Base-by-base conservation (phyloP, 1,140 invertebrate genomes). In the Cydia splendana region DNA sequence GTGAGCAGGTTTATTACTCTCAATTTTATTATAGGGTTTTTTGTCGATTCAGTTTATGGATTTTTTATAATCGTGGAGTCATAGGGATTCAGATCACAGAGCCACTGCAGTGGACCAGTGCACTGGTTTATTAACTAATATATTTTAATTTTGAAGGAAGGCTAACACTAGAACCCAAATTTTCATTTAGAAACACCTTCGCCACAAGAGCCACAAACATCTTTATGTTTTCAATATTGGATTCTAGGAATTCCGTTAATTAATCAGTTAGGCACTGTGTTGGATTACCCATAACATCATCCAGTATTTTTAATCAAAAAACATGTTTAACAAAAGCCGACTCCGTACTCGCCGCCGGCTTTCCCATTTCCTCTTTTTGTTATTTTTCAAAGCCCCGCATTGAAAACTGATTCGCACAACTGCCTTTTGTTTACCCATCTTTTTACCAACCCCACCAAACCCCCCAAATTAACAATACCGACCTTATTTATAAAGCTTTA, bases 341-440 rank as follows among this genome's bases (percentile, higher is more conserved):
- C 30, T 42, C 67, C 67, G 7, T 10, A 42, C 67, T 18, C 15
- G 34, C 38, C 9, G 15, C 15, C 67, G 34, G 34, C 30, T 24
- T 10, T 71, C 67, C 30, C 67, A 45, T 38, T 71, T 71, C 67
- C 67, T 71, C 62, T 69, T 69, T 71, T 71, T 71, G 67, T 71
- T 71, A 71, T 71, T 71, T 71, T 71, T 42, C 30, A 71, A 71
- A 42, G 30, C 34, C 18, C 67, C 34, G 67, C 67, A 71, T 71
- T 71, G 67, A 71, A 71, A 45, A 71, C 67, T 71, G 67, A 71
- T 71, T 71, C 67, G 30, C 67, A 42, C 67, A 42, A 71, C 34
- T 71, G 67, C 67, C 65, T 71, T 69, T 71, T 71, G 67, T 71
- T 71, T 71, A 71, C 67, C 67, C 34, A 42, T 71, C 38, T 13